Evolutionary conservation across 2,888 invertebrate genomes (phyloP).

Genomic region (Strigamia transsilvanica): DNA sequence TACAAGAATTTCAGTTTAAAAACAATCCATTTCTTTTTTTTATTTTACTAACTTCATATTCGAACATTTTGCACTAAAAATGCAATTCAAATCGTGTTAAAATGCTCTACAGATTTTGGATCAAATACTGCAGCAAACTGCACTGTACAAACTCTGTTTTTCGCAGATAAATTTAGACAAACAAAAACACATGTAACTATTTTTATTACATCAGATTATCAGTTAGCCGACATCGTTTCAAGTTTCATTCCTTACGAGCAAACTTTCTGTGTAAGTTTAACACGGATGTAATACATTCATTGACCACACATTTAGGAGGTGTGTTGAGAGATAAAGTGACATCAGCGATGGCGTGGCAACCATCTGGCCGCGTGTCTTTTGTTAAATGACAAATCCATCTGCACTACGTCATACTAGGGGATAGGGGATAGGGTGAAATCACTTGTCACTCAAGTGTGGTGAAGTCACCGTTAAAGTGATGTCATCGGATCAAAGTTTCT

Average conservation of each 20-base stretch:
- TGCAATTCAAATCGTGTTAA: too few relatives aligned
- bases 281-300: slow-evolving; percentile 10
- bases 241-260: background rate
- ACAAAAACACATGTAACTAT: too few relatives aligned
- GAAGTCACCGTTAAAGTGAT: slow-evolving; percentile 26
- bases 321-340: slow-evolving; percentile 20
- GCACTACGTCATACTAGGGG: slow-evolving; percentile 18
- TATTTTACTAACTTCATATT: too few relatives aligned
- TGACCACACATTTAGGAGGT: slow-evolving; percentile 16
- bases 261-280: background rate
- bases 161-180: too few relatives aligned
- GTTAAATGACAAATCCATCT: slow-evolving; percentile 27
- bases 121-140: too few relatives aligned
- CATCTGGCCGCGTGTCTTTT: slow-evolving; percentile 28
- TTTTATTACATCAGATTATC: too few relatives aligned
- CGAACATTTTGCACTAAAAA: too few relatives aligned
- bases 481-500: slow-evolving; percentile 30
- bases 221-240: too few relatives aligned
- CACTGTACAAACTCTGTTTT: too few relatives aligned
- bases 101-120: too few relatives aligned
- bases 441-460: slow-evolving; percentile 26
- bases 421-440: slow-evolving; percentile 30
- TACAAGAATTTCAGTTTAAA: too few relatives aligned
- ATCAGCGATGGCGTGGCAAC: slow-evolving; percentile 30
- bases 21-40: too few relatives aligned